Base-by-base conservation (phyloP, 2,888 invertebrate genomes). In the Drosophila ustulata region DNA sequence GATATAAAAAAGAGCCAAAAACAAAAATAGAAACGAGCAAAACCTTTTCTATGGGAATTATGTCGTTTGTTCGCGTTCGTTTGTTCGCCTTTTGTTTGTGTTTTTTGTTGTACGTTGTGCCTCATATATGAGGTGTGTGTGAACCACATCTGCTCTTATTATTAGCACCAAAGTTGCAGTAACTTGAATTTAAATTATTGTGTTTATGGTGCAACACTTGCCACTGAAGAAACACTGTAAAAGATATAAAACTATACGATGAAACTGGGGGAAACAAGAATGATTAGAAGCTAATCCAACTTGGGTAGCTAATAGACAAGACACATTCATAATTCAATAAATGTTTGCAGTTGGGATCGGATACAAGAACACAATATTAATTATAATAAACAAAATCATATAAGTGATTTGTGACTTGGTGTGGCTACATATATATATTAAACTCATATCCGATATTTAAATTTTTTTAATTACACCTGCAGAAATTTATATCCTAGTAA, bases 31-130 rank as follows among this genome's bases (percentile, higher is more conserved):
- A 55, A 72, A 56, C 50, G 58, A 78, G 64, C 57, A 32, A 52
- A 72, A 67, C 34, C 32, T 59, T 47, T 66, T 57, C 67, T 81
- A 70, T 83, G 82, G 82, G 82, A 83, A 83, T 86, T 77, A 86
- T 86, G 82, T 83, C 82, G 87, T 52, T 68, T 58, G 71, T 53
- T 50, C 68, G 53, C 62, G 62, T 71, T 82, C 83, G 79, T 53
- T 70, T 59, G 76, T 53, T 82, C 64, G 55, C 70, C 69, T 73
- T 82, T 76, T 78, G 66, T 74, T 63, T 43, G 43, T 51, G 57
- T 37, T 57, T 41, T 61, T 11, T 41, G 39, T 41, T 41, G 39
- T 7, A 41, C 11, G 43, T 34, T 34, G 59, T 75, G 62, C n/a
- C 23, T 23, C 46, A n/a, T 61, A 46, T 61, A 53, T 65, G 69